These are phyloP conservation scores for Drosophila gaucha DNA, from an alignment of 2,888 invertebrate genomes.

Conservation along the genomic window DNA sequence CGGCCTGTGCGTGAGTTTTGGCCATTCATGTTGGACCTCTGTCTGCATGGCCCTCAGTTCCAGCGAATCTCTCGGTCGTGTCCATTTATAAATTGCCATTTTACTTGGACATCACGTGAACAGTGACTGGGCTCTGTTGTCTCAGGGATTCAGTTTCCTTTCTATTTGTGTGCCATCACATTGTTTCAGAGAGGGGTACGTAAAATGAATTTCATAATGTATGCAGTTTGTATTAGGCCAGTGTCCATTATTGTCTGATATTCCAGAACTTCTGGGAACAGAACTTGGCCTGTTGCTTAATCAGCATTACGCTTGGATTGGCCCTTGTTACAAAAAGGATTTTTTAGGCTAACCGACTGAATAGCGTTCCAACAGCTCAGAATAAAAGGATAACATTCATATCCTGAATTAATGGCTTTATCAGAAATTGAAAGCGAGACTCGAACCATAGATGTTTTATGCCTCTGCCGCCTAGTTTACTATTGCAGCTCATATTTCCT, in stretches of 20 bases:
- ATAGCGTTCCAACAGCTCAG: too few relatives aligned
- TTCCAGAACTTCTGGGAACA: background rate
- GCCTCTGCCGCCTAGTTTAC: background rate
- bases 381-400: background rate
- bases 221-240: background rate
- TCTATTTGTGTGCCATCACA: slow-evolving; percentile 10
- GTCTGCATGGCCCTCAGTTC: slow-evolving; percentile 30
- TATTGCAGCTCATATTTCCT: background rate
- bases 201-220: background rate
- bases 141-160: slow-evolving; percentile 20
- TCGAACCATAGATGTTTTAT: background rate
- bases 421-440: background rate
- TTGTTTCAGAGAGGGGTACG: background rate
- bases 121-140: slow-evolving; percentile 10
- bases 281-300: background rate
- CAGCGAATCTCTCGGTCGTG: slow-evolving; percentile 44
- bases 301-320: background rate
- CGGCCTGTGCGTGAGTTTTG: slow-evolving; percentile 64
- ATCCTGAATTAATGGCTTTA: background rate
- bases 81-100: slow-evolving; percentile 46
- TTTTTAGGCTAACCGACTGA: background rate
- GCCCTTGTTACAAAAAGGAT: background rate
- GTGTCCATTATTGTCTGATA: background rate
- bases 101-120: slow-evolving; percentile 25
- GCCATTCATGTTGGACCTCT: slow-evolving; percentile 51